Base-by-base conservation (phyloP, 2,888 invertebrate species). In the Seira sanloemensis region DNA sequence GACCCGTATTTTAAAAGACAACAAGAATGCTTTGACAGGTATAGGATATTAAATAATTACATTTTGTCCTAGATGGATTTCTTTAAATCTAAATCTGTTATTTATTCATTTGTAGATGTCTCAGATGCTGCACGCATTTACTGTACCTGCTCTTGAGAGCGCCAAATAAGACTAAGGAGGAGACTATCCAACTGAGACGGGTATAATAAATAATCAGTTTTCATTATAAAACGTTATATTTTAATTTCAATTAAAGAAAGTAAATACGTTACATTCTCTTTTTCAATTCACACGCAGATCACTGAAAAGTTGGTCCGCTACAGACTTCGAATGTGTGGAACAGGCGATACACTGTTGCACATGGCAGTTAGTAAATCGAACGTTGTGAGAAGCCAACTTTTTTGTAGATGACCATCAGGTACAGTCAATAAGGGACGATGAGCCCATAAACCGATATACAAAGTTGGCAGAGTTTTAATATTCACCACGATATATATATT, bases 301-400 rank as follows among this genome's bases (percentile, higher is more conserved):
- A 84, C 89, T 75, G 82, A 85, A 84, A 75, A 78, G 88, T 92
- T 95, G 74, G 93, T 95, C 26, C 93, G 92, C 76, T 91, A 92
- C 84, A 94, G 95, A 91, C 94, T 95, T 75, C 93, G 94, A 86
- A 95, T 95, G 89, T 94, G 88, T 25, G 50, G 90, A 93, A 94
- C 80, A 16, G 95, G 95, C 84, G 96, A 97, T 91, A 94, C 96
- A n/a, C 92, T 97, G 87, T 93, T 98, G 84, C 97, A 97, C 92
- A 93, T 97, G 88, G 95, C 95, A 90, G 95, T 95, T 79, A 95
- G 95, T 62, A 94, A 94, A 87, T 93, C 94, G 87, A 96, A 96
- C 92, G 94, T 94, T 16, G 94, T 96, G 88, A 94, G 94, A 90
- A 95, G 95, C 90, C 94, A 94, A 89, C 95, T 96, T 91, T 95